phyloP scores from a whole-genome alignment of 2,888 invertebrate species.

The Epicampocera succincta region DNA sequence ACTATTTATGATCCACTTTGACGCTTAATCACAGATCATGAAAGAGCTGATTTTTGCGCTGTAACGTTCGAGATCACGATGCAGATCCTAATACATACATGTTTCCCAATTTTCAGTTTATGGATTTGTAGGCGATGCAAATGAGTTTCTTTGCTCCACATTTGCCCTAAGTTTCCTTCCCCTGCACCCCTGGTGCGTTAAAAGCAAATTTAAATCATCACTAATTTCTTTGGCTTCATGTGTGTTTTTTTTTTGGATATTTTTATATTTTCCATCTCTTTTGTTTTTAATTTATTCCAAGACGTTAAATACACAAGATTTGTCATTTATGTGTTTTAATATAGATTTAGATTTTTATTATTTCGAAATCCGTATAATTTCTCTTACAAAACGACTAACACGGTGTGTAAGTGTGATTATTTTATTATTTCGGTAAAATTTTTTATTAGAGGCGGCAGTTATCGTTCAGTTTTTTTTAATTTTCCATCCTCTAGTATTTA shows the following conservation, averaged over 20 bases:
- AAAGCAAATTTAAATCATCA: constrained; percentile 58
- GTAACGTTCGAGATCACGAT: too few relatives aligned
- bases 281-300: constrained; percentile 49
- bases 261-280: constrained; percentile 31
- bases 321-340: constrained; percentile 64
- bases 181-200: neutral
- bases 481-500: constrained; percentile 36
- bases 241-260: constrained; percentile 46
- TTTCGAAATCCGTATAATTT: constrained; percentile 46
- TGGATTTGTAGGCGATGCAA: too few relatives aligned
- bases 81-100: too few relatives aligned
- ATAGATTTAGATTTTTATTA: constrained; percentile 57
- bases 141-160: too few relatives aligned
- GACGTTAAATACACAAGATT: constrained; percentile 53
- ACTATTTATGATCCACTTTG: too few relatives aligned
- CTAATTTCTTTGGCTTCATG: constrained; percentile 51
- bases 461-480: constrained; percentile 45
- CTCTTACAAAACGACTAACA: constrained; percentile 1
- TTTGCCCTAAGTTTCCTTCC: constrained; percentile 8
- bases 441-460: constrained; percentile 65
- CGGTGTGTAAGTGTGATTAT: constrained; percentile 13
- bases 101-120: too few relatives aligned
- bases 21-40: too few relatives aligned
- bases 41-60: too few relatives aligned
- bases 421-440: constrained; percentile 29